These are phyloP conservation scores for Thymallus thymallus DNA, from an alignment of 2,113 vertebrate genomes.

Conservation along the genomic window DNA sequence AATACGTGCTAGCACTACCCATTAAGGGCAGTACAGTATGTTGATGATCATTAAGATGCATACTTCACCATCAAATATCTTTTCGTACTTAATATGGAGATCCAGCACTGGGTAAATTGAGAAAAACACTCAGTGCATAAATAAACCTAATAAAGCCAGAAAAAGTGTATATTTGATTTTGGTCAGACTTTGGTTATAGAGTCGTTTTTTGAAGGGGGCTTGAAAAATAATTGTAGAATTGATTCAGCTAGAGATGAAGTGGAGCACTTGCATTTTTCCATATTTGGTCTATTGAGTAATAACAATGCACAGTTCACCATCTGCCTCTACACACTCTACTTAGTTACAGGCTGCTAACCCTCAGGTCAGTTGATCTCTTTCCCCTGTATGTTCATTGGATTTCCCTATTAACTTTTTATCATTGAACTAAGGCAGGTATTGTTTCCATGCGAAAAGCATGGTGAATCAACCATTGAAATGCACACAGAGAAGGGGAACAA, in stretches of 20 bases:
- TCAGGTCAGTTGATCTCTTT: conserved; percentile 22
- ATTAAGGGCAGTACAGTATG: conserved; percentile 49
- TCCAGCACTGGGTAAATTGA: background rate
- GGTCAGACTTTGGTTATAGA: background rate
- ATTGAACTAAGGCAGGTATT: conserved; percentile 30
- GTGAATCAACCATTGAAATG: conserved; percentile 45
- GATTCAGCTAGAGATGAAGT: conserved; percentile 37
- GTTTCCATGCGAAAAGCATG: conserved; percentile 8
- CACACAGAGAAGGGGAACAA: conserved; percentile 33
- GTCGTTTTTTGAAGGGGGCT: background rate
- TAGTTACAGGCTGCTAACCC: conserved; percentile 29
- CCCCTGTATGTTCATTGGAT: conserved; percentile 16
- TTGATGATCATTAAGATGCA: conserved; percentile 36
- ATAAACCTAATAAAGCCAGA: background rate
- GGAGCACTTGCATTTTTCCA: conserved; percentile 47
- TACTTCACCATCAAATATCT: conserved; percentile 49
- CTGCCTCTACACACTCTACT: conserved; percentile 19
- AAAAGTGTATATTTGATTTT: background rate
- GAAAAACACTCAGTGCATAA: background rate
- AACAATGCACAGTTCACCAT: conserved; percentile 50
- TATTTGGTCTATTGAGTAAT: conserved; percentile 55
- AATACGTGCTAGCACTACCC: background rate
- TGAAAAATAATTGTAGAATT: conserved; percentile 41
- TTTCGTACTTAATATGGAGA: conserved; percentile 12
- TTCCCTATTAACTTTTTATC: conserved; percentile 4